These are phyloP conservation scores for Ailurus styani DNA, from an alignment of 2,113 vertebrate genomes.

Conservation along the genomic window DNA sequence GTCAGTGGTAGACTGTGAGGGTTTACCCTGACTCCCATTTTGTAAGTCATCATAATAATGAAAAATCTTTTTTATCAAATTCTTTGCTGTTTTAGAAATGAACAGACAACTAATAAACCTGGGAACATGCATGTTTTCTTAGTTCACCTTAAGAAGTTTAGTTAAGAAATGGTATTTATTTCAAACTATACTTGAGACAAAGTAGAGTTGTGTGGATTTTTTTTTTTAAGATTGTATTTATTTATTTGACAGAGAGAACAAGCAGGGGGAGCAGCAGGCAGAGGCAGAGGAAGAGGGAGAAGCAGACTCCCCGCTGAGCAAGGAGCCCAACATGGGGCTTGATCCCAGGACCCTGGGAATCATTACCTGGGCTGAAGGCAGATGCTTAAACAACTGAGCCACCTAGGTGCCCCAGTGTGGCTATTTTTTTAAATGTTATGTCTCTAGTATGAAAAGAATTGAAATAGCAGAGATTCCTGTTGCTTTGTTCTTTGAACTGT, in stretches of 20 bases:
- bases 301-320: too few species aligned
- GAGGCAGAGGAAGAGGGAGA: too few species aligned
- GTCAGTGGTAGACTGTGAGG: neutral
- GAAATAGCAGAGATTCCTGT: neutral
- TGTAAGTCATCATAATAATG: neutral
- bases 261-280: too few species aligned
- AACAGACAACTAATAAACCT: neutral
- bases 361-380: too few species aligned
- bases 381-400: too few species aligned
- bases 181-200: neutral
- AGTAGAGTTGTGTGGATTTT: neutral
- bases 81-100: constrained; percentile 21
- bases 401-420: too few species aligned
- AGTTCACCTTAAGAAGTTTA: constrained; percentile 16
- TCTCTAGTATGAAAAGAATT: neutral
- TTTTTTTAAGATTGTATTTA: too few species aligned
- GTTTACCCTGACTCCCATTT: neutral
- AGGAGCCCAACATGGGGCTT: too few species aligned
- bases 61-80: neutral
- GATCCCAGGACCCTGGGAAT: too few species aligned
- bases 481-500: neutral
- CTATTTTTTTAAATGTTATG: neutral
- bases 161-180: neutral
- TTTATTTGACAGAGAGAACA: too few species aligned
- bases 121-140: neutral